Evolutionary conservation across 2,888 invertebrate species (phyloP).

Genomic region (Macroteleia sp.): DNA sequence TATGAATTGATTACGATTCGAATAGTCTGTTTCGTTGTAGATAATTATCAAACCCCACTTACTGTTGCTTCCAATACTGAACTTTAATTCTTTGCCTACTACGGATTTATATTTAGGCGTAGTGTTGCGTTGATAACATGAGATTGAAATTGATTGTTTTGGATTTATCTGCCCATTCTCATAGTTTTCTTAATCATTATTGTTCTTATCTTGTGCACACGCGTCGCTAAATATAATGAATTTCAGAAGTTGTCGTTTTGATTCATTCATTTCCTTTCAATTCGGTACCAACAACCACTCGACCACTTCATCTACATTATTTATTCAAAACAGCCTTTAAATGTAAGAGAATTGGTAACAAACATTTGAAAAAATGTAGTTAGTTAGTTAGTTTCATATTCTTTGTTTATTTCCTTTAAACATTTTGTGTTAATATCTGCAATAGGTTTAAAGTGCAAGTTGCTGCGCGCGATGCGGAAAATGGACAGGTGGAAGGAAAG

Average conservation of each 20-base stretch:
- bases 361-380: no score
- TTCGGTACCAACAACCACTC: not conserved
- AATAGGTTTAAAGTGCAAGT: constrained; percentile 87
- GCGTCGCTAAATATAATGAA: constrained; percentile 47
- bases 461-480: constrained; percentile 87
- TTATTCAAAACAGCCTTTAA: constrained; percentile 17
- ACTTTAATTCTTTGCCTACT: constrained; percentile 35
- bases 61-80: constrained; percentile 11
- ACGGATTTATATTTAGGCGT: constrained; percentile 16
- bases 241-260: constrained; percentile 19
- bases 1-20: not conserved
- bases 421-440: constrained; percentile 48
- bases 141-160: constrained; percentile 31
- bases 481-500: constrained; percentile 82
- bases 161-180: constrained; percentile 49
- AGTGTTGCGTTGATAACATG: constrained; percentile 14
- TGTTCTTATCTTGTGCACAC: constrained; percentile 42
- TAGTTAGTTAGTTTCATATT: no score
- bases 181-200: constrained; percentile 42
- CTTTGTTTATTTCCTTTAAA: not conserved
- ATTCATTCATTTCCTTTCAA: constrained; percentile 34
- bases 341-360: no score
- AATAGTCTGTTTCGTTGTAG: constrained; percentile 32
- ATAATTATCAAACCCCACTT: constrained; percentile 13
- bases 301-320: not conserved